A percentile compares a stretch with the other conserved stretches of the same genome.
Conservation (phyloP, 2,113 vertebrate genomes). For the Dipodomys spectabilis region DNA sequence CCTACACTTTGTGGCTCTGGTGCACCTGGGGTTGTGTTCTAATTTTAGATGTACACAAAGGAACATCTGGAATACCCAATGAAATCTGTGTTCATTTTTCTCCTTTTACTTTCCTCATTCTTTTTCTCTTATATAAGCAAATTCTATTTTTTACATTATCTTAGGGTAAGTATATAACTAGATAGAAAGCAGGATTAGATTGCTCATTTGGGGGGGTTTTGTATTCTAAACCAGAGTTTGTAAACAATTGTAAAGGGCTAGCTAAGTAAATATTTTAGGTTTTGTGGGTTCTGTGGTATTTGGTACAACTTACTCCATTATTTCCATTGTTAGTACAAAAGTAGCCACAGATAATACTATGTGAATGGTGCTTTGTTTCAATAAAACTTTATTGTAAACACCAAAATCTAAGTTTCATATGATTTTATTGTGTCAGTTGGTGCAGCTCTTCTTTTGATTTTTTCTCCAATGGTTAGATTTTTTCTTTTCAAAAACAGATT, state of each 20-base stretch:
- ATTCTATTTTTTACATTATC: not conserved
- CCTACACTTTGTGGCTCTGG: no score
- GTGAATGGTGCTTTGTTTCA: not conserved
- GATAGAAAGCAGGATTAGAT: not conserved
- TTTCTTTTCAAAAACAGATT: not conserved
- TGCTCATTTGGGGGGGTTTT: not conserved
- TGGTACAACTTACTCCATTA: not conserved
- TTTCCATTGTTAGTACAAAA: not conserved
- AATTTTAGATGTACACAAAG: no score
- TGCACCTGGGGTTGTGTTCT: no score
- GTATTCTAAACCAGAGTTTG: not conserved
- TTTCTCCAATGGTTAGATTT: not conserved
- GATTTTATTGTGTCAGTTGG: slow-evolving; percentile 1
- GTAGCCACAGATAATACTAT: not conserved
- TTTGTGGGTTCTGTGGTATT: not conserved
- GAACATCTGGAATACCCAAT: not conserved
- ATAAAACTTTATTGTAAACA: slow-evolving; percentile 38
- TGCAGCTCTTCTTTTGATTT: not conserved
- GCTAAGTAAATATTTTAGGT: not conserved
- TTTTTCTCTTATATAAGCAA: not conserved
- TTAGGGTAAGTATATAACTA: not conserved
- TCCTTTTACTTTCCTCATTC: not conserved
- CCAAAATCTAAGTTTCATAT: slow-evolving; percentile 46
- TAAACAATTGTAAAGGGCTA: not conserved
- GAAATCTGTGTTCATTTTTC: not conserved